Conservation (phyloP, 1,140 invertebrate species). For the Drosophila neocordata region DNA sequence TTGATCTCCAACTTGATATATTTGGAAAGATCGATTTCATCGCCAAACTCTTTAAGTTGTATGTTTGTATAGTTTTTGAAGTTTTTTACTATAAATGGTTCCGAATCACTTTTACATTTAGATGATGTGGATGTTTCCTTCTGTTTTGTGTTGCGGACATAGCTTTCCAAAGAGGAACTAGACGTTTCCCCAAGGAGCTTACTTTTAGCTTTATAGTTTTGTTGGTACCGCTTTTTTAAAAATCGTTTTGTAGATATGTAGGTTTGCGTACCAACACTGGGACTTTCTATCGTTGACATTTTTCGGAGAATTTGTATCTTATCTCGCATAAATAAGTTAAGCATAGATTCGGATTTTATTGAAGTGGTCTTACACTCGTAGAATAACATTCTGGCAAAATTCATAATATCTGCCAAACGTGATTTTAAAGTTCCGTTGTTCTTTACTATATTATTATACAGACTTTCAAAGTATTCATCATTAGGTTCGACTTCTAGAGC, state of each 20-base stretch:
- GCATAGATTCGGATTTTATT: conserved; percentile 39
- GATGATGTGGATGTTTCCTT: neutral
- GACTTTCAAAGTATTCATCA: conserved; percentile 54
- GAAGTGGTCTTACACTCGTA: conserved; percentile 46
- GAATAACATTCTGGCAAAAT: conserved; percentile 57
- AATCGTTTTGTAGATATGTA: conserved; percentile 1
- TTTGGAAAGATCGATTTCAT: conserved; percentile 59
- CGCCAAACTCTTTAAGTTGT: conserved; percentile 41
- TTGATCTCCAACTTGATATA: conserved; percentile 63
- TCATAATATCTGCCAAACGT: conserved; percentile 31
- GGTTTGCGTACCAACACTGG: conserved; percentile 10
- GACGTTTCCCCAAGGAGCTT: conserved; percentile 42
- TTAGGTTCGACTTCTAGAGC: conserved; percentile 44
- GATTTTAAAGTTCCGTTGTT: conserved; percentile 11
- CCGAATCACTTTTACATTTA: neutral
- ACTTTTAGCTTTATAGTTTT: conserved; percentile 49
- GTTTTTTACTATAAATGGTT: neutral
- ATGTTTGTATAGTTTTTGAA: neutral
- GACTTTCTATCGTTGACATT: conserved; percentile 23
- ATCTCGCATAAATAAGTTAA: conserved; percentile 32
- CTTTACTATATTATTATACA: conserved; percentile 35
- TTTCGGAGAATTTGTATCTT: conserved; percentile 48
- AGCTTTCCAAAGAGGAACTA: conserved; percentile 25
- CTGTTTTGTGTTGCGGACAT: neutral
- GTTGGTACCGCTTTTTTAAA: conserved; percentile 16